Conservation (phyloP, 2,888 invertebrate species). For the Ectemnius lituratus region DNA sequence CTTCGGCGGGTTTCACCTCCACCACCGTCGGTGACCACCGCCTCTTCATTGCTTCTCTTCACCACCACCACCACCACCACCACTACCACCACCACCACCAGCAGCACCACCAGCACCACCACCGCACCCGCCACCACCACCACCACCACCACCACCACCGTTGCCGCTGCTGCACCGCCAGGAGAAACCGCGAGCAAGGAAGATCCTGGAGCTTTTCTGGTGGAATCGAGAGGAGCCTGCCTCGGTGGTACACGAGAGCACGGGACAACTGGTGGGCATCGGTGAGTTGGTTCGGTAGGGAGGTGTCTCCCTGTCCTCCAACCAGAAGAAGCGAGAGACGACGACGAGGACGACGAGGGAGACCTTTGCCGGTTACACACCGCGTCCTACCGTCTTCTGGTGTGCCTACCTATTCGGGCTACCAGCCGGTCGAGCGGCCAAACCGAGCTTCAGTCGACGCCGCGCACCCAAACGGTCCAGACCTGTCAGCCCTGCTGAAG, state of each 20-base stretch:
- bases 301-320: conserved; percentile 76
- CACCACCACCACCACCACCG: conserved; percentile 11
- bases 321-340: conserved; percentile 74
- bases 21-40: conserved; percentile 12
- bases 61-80: conserved; percentile 16
- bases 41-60: conserved; percentile 19
- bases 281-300: conserved; percentile 74
- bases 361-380: conserved; percentile 73
- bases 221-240: conserved; percentile 53
- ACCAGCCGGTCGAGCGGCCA: conserved; percentile 69
- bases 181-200: conserved; percentile 45
- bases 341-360: conserved; percentile 54
- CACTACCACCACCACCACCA: conserved; percentile 46
- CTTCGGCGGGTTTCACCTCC: conserved; percentile 18
- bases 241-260: conserved; percentile 40
- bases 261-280: conserved; percentile 55
- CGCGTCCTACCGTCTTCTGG: conserved; percentile 76
- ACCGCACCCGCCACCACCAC: conserved; percentile 15
- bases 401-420: conserved; percentile 76
- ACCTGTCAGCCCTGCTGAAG: conserved; percentile 71
- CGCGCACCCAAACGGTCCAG: conserved; percentile 78
- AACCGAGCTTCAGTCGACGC: conserved; percentile 77
- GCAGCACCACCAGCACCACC: conserved; percentile 21
- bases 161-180: conserved; percentile 40
- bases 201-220: conserved; percentile 60